Percentiles rank a stretch among this genome's conserved stretches.
phyloP scores from a whole-genome alignment of 2,797 vertebrate species.

The Gephyroberyx darwinii region DNA sequence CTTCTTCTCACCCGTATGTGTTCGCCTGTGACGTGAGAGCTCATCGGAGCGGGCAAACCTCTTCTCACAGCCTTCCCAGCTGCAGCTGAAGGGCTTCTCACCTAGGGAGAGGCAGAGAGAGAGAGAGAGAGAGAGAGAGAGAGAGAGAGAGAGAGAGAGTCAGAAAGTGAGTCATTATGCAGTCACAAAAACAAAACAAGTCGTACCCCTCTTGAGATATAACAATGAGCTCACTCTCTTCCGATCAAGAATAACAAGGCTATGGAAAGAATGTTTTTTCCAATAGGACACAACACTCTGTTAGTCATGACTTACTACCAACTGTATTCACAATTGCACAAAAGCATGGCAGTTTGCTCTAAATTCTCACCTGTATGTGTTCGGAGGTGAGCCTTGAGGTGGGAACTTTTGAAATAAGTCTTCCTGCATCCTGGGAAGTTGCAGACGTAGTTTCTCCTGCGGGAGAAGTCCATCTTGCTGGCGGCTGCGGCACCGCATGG shows the following conservation, averaged over 20 bases:
- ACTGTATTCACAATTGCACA: background rate
- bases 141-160: constrained; percentile 25
- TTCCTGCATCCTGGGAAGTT: constrained; percentile 94
- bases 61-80: constrained; percentile 96
- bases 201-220: constrained; percentile 5
- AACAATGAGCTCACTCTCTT: constrained; percentile 61
- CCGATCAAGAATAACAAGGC: constrained; percentile 31
- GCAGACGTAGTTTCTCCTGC: constrained; percentile 95
- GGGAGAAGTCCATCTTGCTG: constrained; percentile 91
- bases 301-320: background rate
- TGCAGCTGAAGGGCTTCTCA: constrained; percentile 97
- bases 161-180: constrained; percentile 49
- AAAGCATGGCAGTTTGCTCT: background rate
- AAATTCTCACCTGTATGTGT: constrained; percentile 93
- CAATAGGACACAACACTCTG: constrained; percentile 52
- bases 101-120: constrained; percentile 75
- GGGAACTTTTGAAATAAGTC: constrained; percentile 99
- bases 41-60: constrained; percentile 97
- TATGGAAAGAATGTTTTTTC: constrained; percentile 32
- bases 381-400: constrained; percentile 98
- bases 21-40: constrained; percentile 94
- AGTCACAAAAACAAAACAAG: constrained; percentile 38
- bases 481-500: constrained; percentile 73
- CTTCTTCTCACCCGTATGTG: constrained; percentile 97
- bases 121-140: background rate